Conservation (phyloP, 2,888 invertebrate genomes). For the Tetranychus piercei region DNA sequence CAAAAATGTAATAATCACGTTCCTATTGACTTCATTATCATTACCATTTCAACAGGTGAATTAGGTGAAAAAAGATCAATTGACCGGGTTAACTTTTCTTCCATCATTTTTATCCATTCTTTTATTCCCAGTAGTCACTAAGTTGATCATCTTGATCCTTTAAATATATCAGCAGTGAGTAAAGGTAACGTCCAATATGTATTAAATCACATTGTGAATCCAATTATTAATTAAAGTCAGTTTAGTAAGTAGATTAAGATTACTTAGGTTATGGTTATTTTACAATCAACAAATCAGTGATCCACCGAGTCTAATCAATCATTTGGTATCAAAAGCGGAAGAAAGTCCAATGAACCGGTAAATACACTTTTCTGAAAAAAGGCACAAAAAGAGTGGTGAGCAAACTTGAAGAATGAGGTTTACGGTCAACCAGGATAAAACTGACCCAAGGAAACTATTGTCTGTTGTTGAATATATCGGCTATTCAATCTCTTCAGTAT, state of each 20-base stretch:
- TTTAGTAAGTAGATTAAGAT: not conserved
- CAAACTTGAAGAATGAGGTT: not conserved
- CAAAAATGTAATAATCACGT: not conserved
- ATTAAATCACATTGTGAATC: not conserved
- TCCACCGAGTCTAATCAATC: not conserved
- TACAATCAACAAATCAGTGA: not conserved
- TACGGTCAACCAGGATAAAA: slow-evolving; percentile 1
- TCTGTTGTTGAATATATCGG: not conserved
- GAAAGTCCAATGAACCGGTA: not conserved
- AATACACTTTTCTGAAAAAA: not conserved
- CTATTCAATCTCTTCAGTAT: not conserved
- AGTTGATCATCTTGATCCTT: no score
- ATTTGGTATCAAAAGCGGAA: not conserved
- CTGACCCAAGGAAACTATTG: slow-evolving; percentile 1
- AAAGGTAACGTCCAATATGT: no score
- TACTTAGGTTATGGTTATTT: not conserved
- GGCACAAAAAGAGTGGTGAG: not conserved
- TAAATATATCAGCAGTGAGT: no score
- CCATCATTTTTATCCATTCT: no score
- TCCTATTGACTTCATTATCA: not conserved
- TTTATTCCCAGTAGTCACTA: no score
- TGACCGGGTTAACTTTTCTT: not conserved
- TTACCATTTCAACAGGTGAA: not conserved
- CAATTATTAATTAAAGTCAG: not conserved
- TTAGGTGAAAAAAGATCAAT: not conserved